phyloP scores from a whole-genome alignment of 2,888 invertebrate species.

The Parascotia fuliginaria region DNA sequence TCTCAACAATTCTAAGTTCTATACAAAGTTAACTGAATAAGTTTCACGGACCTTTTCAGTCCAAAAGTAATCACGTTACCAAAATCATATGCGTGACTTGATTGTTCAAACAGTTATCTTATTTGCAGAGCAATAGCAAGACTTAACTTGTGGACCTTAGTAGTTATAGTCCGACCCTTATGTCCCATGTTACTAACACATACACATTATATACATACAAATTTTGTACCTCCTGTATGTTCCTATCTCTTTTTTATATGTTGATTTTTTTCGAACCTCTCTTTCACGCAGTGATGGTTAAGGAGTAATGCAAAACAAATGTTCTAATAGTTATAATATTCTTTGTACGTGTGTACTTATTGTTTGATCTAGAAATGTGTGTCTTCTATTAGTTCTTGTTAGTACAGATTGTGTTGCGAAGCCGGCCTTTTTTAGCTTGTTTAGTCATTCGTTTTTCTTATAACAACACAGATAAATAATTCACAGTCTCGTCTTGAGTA shows the following conservation, averaged over 20 bases:
- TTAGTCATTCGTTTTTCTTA: not conserved
- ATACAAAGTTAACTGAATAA: not conserved
- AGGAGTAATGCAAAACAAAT: not conserved
- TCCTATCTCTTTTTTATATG: not conserved
- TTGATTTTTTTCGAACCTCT: not conserved
- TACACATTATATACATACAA: not conserved
- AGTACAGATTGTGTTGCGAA: conserved; percentile 39
- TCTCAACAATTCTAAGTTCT: no score
- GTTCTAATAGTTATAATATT: not conserved
- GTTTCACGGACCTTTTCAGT: not conserved
- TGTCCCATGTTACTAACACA: conserved; percentile 2
- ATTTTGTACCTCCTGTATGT: not conserved
- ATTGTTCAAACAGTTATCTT: conserved; percentile 27
- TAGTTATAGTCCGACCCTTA: conserved; percentile 32
- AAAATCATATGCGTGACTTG: conserved; percentile 25
- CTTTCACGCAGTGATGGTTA: conserved; percentile 1
- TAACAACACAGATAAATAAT: not conserved
- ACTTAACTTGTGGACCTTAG: conserved; percentile 27
- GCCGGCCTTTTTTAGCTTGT: conserved; percentile 15
- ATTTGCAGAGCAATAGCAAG: conserved; percentile 29
- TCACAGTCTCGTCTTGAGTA: not conserved
- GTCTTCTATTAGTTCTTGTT: conserved; percentile 42
- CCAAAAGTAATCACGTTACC: conserved; percentile 28
- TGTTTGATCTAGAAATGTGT: conserved; percentile 23
- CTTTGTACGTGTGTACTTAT: not conserved